phyloP scores from a whole-genome alignment of 2,113 vertebrate species.

The Plotosus lineatus region DNA sequence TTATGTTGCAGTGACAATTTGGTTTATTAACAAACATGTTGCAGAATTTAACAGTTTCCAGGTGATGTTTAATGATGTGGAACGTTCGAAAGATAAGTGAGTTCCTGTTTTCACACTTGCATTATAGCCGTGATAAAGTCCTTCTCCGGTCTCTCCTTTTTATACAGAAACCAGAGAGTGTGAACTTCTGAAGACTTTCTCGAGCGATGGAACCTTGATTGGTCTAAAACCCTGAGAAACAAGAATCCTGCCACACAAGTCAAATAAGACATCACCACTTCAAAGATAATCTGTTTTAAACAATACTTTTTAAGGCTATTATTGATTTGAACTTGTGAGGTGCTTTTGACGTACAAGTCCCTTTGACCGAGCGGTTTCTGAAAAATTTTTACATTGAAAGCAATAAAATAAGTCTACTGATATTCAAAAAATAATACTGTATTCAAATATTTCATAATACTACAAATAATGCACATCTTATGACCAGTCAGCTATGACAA shows the following conservation, averaged over 20 bases:
- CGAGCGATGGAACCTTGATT: not conserved
- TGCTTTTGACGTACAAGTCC: not conserved
- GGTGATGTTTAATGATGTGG: too few relatives aligned
- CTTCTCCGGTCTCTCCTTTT: not conserved
- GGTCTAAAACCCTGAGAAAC: not conserved
- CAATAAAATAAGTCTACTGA: too few relatives aligned
- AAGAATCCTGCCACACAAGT: not conserved
- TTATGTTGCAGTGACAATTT: not conserved
- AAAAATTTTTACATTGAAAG: too few relatives aligned
- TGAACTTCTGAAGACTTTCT: too few relatives aligned
- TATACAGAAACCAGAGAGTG: not conserved
- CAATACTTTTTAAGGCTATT: not conserved
- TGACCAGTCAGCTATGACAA: not conserved
- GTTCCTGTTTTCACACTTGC: not conserved
- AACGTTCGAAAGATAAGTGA: not conserved
- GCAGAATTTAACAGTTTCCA: too few relatives aligned
- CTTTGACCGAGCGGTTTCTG: not conserved
- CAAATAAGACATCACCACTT: not conserved
- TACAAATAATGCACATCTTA: not conserved
- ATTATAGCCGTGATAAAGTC: not conserved
- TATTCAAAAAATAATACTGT: too few relatives aligned
- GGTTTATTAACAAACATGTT: not conserved
- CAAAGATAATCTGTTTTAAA: not conserved
- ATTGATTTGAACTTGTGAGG: not conserved
- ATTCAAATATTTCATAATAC: too few relatives aligned